phyloP scores from a whole-genome alignment of 2,888 invertebrate genomes.

The Hipparchia semele region DNA sequence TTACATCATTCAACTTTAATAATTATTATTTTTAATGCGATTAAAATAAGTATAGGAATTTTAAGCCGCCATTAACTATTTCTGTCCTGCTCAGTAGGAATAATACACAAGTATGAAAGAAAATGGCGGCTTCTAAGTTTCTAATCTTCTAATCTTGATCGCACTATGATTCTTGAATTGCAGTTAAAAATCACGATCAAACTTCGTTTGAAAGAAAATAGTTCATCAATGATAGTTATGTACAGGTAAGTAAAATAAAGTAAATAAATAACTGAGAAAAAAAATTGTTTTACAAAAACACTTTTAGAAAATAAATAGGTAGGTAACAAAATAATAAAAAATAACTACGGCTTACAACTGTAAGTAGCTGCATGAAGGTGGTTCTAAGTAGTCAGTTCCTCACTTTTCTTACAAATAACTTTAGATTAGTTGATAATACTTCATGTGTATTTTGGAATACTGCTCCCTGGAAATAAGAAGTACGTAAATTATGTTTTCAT shows the following conservation, averaged over 20 bases:
- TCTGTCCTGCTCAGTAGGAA: no score
- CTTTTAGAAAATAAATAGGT: slow-evolving; percentile 42
- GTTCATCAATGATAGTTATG: background rate
- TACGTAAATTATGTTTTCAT: slow-evolving; percentile 49
- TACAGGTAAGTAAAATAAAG: background rate
- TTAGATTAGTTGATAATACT: slow-evolving; percentile 75
- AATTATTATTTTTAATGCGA: no score
- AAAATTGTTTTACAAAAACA: slow-evolving; percentile 37
- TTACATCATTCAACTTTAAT: no score
- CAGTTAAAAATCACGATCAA: background rate
- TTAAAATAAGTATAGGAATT: no score
- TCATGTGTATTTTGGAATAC: slow-evolving; percentile 83
- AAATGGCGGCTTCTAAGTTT: no score
- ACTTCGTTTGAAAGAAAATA: background rate
- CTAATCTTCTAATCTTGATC: no score
- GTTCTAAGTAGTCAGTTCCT: slow-evolving; percentile 70
- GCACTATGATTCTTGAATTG: no score
- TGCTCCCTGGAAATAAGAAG: slow-evolving; percentile 78
- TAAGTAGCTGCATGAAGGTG: slow-evolving; percentile 65
- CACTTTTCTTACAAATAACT: slow-evolving; percentile 75
- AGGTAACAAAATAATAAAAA: slow-evolving; percentile 43
- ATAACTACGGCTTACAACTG: slow-evolving; percentile 64
- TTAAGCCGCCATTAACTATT: no score
- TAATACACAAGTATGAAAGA: no score
- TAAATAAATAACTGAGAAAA: background rate